Conservation (phyloP, 1,140 invertebrate species). For the Anoplophora glabripennis region DNA sequence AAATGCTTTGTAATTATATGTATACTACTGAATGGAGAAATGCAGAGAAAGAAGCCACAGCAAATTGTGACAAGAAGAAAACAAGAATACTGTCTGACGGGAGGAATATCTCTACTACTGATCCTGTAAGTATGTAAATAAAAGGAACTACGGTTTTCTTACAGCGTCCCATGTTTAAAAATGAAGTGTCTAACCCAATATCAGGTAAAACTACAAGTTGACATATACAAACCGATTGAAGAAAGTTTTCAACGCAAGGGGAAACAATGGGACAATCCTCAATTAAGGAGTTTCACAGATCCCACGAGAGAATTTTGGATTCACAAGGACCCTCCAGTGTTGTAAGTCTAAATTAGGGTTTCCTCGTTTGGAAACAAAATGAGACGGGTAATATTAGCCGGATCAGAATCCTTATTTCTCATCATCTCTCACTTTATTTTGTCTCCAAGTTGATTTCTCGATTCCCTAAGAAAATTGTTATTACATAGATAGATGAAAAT, state of each 20-base stretch:
- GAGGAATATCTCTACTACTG: slow-evolving; percentile 14
- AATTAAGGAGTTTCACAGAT: slow-evolving; percentile 46
- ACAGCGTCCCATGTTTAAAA: not conserved
- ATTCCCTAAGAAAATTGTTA: no score
- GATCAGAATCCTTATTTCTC: no score
- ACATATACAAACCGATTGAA: slow-evolving; percentile 23
- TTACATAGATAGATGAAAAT: not conserved
- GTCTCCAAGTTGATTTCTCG: not conserved
- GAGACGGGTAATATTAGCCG: no score
- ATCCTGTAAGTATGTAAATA: slow-evolving; percentile 17
- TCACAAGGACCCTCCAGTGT: slow-evolving; percentile 28
- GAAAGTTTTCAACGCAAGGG: slow-evolving; percentile 21
- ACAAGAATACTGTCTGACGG: slow-evolving; percentile 8
- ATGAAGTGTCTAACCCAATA: not conserved
- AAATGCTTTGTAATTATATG: slow-evolving; percentile 33
- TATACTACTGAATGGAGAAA: slow-evolving; percentile 40
- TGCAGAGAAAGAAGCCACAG: slow-evolving; percentile 26
- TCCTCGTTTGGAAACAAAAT: no score
- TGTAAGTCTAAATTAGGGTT: slow-evolving; percentile 24
- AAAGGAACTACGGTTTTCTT: no score
- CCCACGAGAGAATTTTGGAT: slow-evolving; percentile 48
- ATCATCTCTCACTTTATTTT: no score
- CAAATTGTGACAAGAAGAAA: slow-evolving; percentile 15
- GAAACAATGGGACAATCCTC: slow-evolving; percentile 48
- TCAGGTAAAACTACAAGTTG: slow-evolving; percentile 20